Evolutionary conservation across 2,888 invertebrate species (phyloP), one percentile per base, ranked within the genome.

Genomic region (Microplitis deprimator): DNA sequence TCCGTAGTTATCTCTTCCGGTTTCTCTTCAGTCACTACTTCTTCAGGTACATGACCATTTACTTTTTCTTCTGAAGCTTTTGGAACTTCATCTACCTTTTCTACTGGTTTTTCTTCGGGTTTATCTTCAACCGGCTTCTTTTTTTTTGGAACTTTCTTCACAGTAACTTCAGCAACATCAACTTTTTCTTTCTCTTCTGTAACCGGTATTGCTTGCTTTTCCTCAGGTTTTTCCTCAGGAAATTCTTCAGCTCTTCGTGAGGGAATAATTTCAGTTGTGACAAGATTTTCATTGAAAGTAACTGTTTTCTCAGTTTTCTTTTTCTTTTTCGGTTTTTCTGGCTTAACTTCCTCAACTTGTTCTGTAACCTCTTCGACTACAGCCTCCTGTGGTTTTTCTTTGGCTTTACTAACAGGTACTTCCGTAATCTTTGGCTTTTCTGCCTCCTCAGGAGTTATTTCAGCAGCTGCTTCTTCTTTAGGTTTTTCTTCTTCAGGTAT

Each of bases 61-160:
- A 81, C 65, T 79, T 81, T 83, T 78, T 80, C 82, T 62, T 83
- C 82, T 60, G 83, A 82, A 70, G 83, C 82, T 76, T 85, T 83
- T 50, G 84, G 83, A 71, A 80, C 79, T 77, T 87, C 84, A 79
- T 87, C 83, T 83, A 70, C 79, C 80, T 80, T 83, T 82, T 78
- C 61, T 62, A 6, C 61, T n/a, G 61, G 8, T 62, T 62, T 29
- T 29, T 29, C 29, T 29, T 29, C 29, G 29, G 29, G 61, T 62
- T 62, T n/a, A 1, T 76, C 77, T 69, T 41, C 70, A 76, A 76
- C 70, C 81, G 83, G 84, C 74, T 74, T 82, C 65, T 79, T 10
- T 62, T 62, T 62, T 2, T n/a, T 62, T 1, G 78, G 75, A 10
- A 75, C 77, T 79, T 81, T 79, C 20, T 75, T 81, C n/a, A 78